Conservation (phyloP, 2,888 invertebrate genomes). For the Orthosia cruda region DNA sequence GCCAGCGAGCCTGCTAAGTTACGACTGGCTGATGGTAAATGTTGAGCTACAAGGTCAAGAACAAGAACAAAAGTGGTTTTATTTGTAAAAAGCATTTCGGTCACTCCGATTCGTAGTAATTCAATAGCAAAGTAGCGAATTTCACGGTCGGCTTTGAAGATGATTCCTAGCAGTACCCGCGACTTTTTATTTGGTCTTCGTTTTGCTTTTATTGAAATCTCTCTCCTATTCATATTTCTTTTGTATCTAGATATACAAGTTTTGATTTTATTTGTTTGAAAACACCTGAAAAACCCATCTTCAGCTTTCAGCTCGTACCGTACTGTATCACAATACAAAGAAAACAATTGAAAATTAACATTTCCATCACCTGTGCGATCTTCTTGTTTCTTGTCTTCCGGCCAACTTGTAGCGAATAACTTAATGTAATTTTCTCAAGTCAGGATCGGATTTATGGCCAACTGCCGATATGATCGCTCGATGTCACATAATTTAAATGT, state of each 20-base stretch:
- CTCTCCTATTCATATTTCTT: background rate
- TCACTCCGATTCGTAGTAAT: constrained; percentile 73
- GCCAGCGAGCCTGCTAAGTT: constrained; percentile 50
- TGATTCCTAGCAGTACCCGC: constrained; percentile 75
- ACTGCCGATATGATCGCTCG: constrained; percentile 46
- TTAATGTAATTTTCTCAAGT: constrained; percentile 41
- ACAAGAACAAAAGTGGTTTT: constrained; percentile 72
- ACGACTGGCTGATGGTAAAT: constrained; percentile 53
- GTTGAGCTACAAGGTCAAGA: constrained; percentile 69
- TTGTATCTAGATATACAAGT: background rate
- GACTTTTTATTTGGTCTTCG: constrained; percentile 66
- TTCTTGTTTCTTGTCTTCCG: constrained; percentile 27
- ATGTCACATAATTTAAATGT: constrained; percentile 52
- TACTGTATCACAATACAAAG: background rate
- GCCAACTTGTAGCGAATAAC: constrained; percentile 32
- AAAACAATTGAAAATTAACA: constrained; percentile 24
- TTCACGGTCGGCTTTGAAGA: constrained; percentile 79
- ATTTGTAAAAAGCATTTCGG: constrained; percentile 67
- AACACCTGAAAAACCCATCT: background rate
- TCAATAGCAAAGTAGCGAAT: constrained; percentile 79
- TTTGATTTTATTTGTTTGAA: background rate
- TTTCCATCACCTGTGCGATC: constrained; percentile 33
- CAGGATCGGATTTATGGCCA: constrained; percentile 47
- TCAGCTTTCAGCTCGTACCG: background rate
- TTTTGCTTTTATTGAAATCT: constrained; percentile 50